Conservation (phyloP, 2,888 invertebrate species). For the Heteropelma amictum region DNA sequence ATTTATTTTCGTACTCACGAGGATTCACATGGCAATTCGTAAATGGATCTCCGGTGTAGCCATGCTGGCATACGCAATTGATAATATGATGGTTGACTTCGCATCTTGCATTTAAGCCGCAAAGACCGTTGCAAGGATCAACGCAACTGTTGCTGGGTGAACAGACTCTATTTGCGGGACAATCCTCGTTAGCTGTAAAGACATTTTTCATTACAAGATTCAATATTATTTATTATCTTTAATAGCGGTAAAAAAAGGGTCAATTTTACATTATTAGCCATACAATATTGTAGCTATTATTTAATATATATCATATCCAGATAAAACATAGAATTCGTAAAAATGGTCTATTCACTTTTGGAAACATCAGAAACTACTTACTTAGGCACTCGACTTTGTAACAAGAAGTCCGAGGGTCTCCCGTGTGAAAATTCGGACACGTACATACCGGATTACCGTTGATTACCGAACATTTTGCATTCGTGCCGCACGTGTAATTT, state of each 20-base stretch:
- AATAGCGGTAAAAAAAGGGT: background rate
- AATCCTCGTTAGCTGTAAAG: slow-evolving; percentile 86
- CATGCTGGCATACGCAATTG: slow-evolving; percentile 84
- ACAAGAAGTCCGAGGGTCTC: slow-evolving; percentile 88
- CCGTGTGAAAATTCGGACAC: slow-evolving; percentile 88
- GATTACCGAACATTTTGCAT: slow-evolving; percentile 76
- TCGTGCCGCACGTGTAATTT: slow-evolving; percentile 74
- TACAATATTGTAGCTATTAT: too few relatives aligned
- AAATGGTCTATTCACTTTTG: too few relatives aligned
- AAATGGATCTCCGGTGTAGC: slow-evolving; percentile 87
- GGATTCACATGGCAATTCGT: slow-evolving; percentile 78
- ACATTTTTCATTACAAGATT: slow-evolving; percentile 8
- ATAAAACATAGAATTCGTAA: too few relatives aligned
- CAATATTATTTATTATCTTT: background rate
- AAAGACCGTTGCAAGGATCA: slow-evolving; percentile 88
- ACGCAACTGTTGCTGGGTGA: slow-evolving; percentile 85
- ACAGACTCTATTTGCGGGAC: slow-evolving; percentile 85
- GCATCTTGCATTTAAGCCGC: slow-evolving; percentile 86
- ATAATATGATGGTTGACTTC: slow-evolving; percentile 88
- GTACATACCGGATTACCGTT: slow-evolving; percentile 89
- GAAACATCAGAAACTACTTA: too few relatives aligned
- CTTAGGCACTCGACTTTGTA: slow-evolving; percentile 86
- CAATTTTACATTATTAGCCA: too few relatives aligned
- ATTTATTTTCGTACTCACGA: slow-evolving; percentile 79
- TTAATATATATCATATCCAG: too few relatives aligned